phyloP scores from a whole-genome alignment of 2,113 vertebrate species.

The Isichthys henryi region DNA sequence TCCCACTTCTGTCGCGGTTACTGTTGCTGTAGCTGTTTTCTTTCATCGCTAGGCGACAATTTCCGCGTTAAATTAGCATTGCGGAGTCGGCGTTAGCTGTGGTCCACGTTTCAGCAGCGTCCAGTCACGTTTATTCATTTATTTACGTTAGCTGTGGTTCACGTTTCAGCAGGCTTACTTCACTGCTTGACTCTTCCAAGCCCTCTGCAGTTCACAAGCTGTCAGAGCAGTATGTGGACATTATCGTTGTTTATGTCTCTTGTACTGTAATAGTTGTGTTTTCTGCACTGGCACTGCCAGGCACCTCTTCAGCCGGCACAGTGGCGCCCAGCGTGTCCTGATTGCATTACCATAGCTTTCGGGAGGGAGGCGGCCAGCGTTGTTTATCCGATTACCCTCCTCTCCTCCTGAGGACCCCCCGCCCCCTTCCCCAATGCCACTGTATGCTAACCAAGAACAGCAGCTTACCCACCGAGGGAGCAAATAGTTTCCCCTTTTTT shows the following conservation, averaged over 20 bases:
- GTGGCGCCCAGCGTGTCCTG: neutral
- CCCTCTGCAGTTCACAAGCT: neutral
- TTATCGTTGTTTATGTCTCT: neutral
- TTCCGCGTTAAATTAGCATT: neutral
- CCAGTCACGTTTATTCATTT: no score
- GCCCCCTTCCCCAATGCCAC: neutral
- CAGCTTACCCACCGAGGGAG: neutral
- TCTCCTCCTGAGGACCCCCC: neutral
- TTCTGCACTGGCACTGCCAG: neutral
- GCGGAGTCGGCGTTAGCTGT: neutral
- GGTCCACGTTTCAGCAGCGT: neutral
- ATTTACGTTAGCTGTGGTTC: neutral
- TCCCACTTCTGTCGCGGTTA: neutral
- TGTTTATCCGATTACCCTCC: neutral
- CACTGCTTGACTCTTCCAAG: neutral
- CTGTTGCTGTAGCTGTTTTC: neutral
- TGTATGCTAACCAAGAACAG: neutral
- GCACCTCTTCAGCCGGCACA: neutral
- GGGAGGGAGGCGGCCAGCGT: neutral
- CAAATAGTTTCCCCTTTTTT: neutral
- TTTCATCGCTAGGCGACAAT: neutral
- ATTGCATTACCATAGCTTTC: neutral
- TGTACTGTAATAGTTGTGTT: neutral
- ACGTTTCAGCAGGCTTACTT: neutral
- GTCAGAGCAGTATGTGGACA: neutral